phyloP scores from a whole-genome alignment of 1,140 invertebrate genomes.

The Megalopta genalis region DNA sequence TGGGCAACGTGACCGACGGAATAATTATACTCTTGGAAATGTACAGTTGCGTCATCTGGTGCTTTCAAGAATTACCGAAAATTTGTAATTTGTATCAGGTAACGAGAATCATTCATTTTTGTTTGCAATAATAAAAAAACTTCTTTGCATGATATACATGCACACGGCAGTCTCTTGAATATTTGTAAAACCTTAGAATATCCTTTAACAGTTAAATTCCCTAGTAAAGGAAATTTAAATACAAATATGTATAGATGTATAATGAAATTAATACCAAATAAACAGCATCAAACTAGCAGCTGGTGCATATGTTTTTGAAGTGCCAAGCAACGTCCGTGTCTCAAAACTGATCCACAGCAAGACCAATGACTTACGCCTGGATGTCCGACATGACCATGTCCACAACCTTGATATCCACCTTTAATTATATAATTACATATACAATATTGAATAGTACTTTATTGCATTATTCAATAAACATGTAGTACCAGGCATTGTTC shows the following conservation, averaged over 20 bases:
- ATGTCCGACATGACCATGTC: conserved; percentile 89
- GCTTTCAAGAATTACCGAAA: no score
- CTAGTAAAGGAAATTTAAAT: not conserved
- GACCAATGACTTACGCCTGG: conserved; percentile 89
- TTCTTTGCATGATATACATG: no score
- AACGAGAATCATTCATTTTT: no score
- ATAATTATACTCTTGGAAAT: no score
- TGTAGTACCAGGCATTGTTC: conserved; percentile 83
- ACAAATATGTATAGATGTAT: not conserved
- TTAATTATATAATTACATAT: conserved; percentile 52
- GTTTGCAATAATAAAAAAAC: no score
- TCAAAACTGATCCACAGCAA: conserved; percentile 84
- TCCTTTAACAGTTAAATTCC: no score
- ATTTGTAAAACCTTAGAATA: no score
- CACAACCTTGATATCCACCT: conserved; percentile 88
- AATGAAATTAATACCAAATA: conserved; percentile 38
- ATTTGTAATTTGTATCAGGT: no score
- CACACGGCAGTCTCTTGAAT: no score
- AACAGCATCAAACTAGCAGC: conserved; percentile 64
- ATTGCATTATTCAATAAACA: not conserved
- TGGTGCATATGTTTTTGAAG: conserved; percentile 66
- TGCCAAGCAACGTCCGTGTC: conserved; percentile 68
- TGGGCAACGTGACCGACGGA: no score
- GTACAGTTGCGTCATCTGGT: no score
- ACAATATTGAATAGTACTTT: not conserved